These are phyloP conservation scores for Hiodon alosoides DNA, from an alignment of 2,113 vertebrate species.

Conservation along the genomic window DNA sequence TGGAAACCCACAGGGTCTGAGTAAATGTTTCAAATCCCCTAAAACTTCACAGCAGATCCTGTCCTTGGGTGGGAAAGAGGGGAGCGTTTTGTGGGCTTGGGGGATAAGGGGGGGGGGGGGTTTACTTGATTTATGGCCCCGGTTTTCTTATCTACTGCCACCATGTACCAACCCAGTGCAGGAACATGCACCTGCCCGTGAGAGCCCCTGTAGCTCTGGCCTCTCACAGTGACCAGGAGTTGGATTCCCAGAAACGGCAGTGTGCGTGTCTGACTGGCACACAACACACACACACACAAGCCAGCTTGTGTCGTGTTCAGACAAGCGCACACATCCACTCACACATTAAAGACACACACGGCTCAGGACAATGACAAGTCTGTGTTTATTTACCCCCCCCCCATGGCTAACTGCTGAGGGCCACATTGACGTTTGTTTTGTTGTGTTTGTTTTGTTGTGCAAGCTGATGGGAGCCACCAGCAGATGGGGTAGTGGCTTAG, in stretches of 20 bases:
- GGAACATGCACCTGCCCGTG: constrained; percentile 11
- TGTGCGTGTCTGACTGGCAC: not conserved
- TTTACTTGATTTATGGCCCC: constrained; percentile 14
- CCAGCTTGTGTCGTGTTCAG: not conserved
- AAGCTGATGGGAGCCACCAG: no score
- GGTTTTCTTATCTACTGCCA: constrained; percentile 30
- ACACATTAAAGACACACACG: no score
- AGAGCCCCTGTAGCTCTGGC: not conserved
- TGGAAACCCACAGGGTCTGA: no score
- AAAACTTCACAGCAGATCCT: no score
- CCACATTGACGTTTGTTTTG: not conserved
- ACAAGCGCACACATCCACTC: no score
- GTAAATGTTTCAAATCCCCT: no score
- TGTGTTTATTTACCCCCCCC: not conserved
- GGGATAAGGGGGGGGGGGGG: not conserved
- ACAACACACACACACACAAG: constrained; percentile 7
- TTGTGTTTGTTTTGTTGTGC: constrained; percentile 1
- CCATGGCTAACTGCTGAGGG: not conserved
- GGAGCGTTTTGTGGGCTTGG: not conserved
- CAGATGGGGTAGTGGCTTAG: not conserved
- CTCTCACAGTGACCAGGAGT: not conserved
- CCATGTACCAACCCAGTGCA: constrained; percentile 12
- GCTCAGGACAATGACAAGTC: no score
- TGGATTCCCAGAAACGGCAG: not conserved
- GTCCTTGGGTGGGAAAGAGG: no score